Conservation (phyloP, 2,888 invertebrate species). For the Carterocephalus palaemon region DNA sequence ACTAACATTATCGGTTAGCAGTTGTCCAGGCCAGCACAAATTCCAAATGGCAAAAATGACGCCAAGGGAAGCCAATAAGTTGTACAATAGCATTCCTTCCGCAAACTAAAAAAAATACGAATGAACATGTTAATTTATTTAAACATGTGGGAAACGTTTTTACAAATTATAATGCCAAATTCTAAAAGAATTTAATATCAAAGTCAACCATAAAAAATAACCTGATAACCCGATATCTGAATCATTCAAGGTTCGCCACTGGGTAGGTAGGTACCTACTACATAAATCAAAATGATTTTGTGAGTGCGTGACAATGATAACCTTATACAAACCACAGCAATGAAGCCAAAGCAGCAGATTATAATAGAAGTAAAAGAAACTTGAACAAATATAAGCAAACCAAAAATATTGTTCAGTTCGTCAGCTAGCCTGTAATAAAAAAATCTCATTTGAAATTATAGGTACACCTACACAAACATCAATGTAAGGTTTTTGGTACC, state of each 20-base stretch:
- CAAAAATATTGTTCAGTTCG: slow-evolving; percentile 32
- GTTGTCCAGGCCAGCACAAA: slow-evolving; percentile 36
- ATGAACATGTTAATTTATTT: too few species aligned
- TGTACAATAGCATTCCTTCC: slow-evolving; percentile 25
- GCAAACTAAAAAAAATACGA: slow-evolving; percentile 22
- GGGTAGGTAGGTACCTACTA: too few species aligned
- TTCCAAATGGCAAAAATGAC: slow-evolving; percentile 32
- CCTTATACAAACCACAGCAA: slow-evolving; percentile 31
- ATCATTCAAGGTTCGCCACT: too few species aligned
- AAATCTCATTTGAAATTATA: not conserved
- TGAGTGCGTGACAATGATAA: not conserved
- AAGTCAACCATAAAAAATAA: too few species aligned
- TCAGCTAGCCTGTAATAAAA: slow-evolving; percentile 31
- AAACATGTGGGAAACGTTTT: too few species aligned
- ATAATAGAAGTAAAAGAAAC: slow-evolving; percentile 34
- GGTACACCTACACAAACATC: too few species aligned
- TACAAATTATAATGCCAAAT: too few species aligned
- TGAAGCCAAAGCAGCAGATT: slow-evolving; percentile 37
- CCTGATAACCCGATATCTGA: too few species aligned
- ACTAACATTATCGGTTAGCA: slow-evolving; percentile 34
- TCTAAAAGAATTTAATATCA: too few species aligned
- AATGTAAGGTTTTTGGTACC: too few species aligned
- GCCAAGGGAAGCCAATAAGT: slow-evolving; percentile 26
- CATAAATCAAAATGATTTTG: too few species aligned
- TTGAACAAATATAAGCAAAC: slow-evolving; percentile 33